Evolutionary conservation across 2,113 vertebrate species (phyloP).

Genomic region (Suricata suricatta): DNA sequence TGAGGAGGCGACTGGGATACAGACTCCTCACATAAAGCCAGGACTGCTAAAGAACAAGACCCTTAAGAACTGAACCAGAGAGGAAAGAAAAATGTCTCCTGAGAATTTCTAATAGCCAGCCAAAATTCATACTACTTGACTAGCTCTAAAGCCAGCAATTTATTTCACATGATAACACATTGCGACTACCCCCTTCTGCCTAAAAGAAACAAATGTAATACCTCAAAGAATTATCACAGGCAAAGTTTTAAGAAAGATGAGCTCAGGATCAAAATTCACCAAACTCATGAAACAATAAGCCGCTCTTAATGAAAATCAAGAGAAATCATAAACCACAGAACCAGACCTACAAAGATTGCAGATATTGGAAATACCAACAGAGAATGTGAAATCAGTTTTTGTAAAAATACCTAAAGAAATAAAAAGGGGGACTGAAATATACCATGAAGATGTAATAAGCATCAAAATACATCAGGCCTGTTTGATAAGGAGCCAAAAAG

Average conservation of each 20-base stretch:
- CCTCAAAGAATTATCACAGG: not conserved
- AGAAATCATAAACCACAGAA: not conserved
- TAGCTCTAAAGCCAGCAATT: not conserved
- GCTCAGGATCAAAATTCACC: not conserved
- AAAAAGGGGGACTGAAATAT: not conserved
- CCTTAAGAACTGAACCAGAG: not conserved
- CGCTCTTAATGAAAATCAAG: not conserved
- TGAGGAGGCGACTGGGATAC: not conserved
- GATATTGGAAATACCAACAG: not conserved
- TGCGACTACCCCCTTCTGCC: not conserved
- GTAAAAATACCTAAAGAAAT: not conserved
- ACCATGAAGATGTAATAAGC: not conserved
- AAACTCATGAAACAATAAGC: not conserved
- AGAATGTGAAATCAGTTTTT: not conserved
- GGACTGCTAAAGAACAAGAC: not conserved
- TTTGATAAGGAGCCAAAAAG: not conserved
- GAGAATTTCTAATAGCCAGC: not conserved
- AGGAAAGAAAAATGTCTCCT: not conserved
- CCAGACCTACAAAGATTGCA: not conserved
- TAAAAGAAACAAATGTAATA: not conserved
- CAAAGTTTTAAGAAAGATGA: not conserved
- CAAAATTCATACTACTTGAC: not conserved
- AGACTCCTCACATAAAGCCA: not conserved
- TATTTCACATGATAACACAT: not conserved
- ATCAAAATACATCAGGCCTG: not conserved